Evolutionary conservation across 2,113 vertebrate genomes (phyloP).

Genomic region (Diphyllodes magnificus): DNA sequence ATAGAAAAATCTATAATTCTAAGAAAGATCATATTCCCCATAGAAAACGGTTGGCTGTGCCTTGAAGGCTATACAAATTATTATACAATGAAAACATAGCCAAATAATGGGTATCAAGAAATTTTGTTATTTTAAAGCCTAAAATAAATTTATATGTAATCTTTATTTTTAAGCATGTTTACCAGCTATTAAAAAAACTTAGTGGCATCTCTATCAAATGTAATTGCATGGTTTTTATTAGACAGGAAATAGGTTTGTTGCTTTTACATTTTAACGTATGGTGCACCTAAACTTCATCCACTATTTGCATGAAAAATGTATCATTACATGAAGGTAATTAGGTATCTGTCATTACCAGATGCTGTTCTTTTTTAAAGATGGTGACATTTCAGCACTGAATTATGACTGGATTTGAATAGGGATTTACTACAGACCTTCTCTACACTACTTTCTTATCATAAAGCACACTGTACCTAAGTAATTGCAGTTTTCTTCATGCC

Average conservation of each 20-base stretch:
- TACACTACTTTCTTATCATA: not conserved
- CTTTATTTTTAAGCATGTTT: not conserved
- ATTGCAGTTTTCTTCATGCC: not conserved
- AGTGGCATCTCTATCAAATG: not conserved
- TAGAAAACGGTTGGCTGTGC: not conserved
- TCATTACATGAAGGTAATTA: conserved; percentile 21
- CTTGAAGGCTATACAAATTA: not conserved
- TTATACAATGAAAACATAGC: not conserved
- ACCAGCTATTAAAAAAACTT: not conserved
- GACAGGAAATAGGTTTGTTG: not conserved
- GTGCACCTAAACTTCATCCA: not conserved
- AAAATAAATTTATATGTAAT: not conserved
- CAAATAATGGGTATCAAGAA: not conserved
- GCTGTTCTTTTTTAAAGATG: not conserved
- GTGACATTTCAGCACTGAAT: conserved; percentile 24
- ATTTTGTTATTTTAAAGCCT: not conserved
- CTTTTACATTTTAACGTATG: not conserved
- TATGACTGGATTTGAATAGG: not conserved
- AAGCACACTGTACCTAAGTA: not conserved
- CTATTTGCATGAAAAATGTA: not conserved
- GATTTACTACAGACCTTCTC: not conserved
- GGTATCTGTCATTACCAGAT: conserved; percentile 18
- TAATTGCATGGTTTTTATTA: not conserved
- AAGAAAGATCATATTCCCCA: not conserved
- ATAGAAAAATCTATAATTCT: not conserved